These are phyloP conservation scores for Atrichornis clamosus DNA, from an alignment of 2,113 vertebrate genomes.

Conservation along the genomic window DNA sequence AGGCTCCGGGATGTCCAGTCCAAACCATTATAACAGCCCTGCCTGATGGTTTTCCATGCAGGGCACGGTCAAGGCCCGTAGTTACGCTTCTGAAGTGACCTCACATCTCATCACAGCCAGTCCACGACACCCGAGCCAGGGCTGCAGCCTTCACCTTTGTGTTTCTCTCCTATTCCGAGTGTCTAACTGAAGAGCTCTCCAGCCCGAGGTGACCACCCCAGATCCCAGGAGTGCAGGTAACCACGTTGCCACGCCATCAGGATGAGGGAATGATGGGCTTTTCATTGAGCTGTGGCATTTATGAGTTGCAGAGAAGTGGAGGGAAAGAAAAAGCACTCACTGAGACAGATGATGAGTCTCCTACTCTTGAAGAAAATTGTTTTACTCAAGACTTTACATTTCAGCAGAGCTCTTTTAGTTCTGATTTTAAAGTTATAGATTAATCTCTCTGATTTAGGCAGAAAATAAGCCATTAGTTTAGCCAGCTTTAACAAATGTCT, in stretches of 20 bases:
- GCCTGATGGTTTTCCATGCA: fast-evolving
- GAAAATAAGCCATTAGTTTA: constrained; percentile 19
- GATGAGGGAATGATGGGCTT: background rate
- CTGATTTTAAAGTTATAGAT: constrained; percentile 41
- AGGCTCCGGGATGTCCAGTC: background rate
- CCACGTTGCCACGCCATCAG: background rate
- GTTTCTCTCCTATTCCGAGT: background rate
- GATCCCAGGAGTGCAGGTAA: background rate
- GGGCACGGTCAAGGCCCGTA: fast-evolving
- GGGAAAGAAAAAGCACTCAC: background rate
- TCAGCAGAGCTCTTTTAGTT: constrained; percentile 24
- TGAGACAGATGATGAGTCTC: background rate
- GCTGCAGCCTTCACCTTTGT: background rate
- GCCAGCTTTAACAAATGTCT: background rate
- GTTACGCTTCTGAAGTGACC: background rate
- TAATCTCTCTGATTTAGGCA: constrained; percentile 25
- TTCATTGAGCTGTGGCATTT: background rate
- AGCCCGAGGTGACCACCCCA: background rate
- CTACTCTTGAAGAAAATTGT: constrained; percentile 23
- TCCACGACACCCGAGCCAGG: fast-evolving
- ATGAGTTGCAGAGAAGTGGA: background rate
- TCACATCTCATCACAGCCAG: fast-evolving
- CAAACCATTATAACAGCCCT: background rate
- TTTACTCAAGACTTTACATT: background rate
- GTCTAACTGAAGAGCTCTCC: background rate